Evolutionary conservation across 2,113 vertebrate genomes (phyloP), one percentile per base, ranked within the genome.

Genomic region (Mesocricetus auratus): DNA sequence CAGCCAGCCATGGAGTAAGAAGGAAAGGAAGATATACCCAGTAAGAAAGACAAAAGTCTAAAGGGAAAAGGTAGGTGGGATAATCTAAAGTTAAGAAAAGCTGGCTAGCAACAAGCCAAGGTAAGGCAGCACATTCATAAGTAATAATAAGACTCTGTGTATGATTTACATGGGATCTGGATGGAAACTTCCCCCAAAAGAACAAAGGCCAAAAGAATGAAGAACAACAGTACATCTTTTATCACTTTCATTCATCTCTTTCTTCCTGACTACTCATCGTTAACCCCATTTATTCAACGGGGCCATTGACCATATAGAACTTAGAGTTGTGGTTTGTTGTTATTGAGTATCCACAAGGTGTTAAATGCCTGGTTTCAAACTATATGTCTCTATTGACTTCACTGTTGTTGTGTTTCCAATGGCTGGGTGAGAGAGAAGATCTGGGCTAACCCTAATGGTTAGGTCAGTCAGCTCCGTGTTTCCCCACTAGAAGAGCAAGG

Each of bases 301-400:
- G 17, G 33, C 0, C 29, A 16, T 78, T 24, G 53, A 19, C 26
- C 12, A 4, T 83, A 85, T 71, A 82, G 86, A 96, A 74, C 62
- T 89, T 81, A 88, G 77, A 62, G 45, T 85, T 22, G 36, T 86
- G 16, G 53, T 77, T 83, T 36, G 10, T 82, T 88, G 39, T 95
- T 64, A 88, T 19, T 0, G 7, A 78, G 45, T 58, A 94, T 90
- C 45, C 86, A 29, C 36, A 64, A 90, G 33, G 82, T 86, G 1
- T 75, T 73, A 93, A 93, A 94, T 73, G 42, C 73, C 36, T 36
- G 42, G 7, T 74, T 91, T 94, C 45, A 69, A 95, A 94, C 78
- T 22, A 36, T 31, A 86, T 66, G 39, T 60, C 29, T 56, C 22
- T 47, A 5, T 74, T 24, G 89, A 13, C 5, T 86, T 36, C 21